Evolutionary conservation across 2,797 vertebrate genomes (phyloP).

Genomic region (Bovichtus diacanthus): DNA sequence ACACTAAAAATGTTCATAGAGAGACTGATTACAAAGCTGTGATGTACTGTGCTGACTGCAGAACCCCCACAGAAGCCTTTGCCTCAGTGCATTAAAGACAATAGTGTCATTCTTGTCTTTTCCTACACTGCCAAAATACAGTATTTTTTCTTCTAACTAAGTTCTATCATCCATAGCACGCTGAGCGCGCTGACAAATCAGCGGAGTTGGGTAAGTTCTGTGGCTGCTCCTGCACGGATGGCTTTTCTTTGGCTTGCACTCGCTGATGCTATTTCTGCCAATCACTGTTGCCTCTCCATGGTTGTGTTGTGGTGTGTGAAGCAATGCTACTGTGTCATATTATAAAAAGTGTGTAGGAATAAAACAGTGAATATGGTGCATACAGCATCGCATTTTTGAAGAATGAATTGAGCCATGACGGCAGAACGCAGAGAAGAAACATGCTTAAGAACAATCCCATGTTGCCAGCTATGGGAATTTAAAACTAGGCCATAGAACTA

Average conservation of each 20-base stretch:
- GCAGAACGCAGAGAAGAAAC: constrained; percentile 14
- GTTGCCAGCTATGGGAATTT: constrained; percentile 40
- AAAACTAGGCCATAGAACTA: constrained; percentile 52
- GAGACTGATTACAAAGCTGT: constrained; percentile 2
- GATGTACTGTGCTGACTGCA: constrained; percentile 20
- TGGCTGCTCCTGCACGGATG: constrained; percentile 50
- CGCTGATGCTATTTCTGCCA: constrained; percentile 58
- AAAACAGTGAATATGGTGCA: background rate
- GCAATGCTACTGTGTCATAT: constrained; percentile 14
- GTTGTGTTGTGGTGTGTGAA: constrained; percentile 26
- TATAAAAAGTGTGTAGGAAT: constrained; percentile 9
- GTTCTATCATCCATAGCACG: constrained; percentile 45
- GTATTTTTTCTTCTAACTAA: constrained; percentile 29
- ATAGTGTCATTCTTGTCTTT: constrained; percentile 40
- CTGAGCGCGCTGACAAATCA: constrained; percentile 46
- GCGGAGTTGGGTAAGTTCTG: constrained; percentile 36
- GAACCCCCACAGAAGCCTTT: constrained; percentile 38
- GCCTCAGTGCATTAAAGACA: constrained; percentile 56
- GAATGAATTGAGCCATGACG: constrained; percentile 33
- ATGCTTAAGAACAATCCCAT: constrained; percentile 24
- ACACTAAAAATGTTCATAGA: background rate
- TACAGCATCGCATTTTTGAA: constrained; percentile 32
- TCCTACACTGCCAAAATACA: constrained; percentile 22
- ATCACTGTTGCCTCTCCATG: constrained; percentile 42
- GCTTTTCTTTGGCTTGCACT: constrained; percentile 47